phyloP scores from a whole-genome alignment of 2,888 invertebrate genomes.

The Bugula neritina region DNA sequence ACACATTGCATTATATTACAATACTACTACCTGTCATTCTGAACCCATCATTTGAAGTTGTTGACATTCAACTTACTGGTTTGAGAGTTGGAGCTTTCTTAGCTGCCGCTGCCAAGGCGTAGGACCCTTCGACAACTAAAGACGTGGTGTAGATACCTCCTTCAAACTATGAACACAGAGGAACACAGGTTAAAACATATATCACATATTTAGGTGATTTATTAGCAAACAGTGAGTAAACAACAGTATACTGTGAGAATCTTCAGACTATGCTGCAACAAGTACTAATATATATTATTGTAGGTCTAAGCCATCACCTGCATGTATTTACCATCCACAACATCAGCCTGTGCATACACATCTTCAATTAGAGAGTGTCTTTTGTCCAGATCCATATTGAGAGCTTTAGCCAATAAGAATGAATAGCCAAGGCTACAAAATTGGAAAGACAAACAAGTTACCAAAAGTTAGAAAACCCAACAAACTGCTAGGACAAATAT shows the following conservation, averaged over 20 bases:
- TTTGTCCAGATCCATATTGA: slow-evolving; percentile 58
- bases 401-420: slow-evolving; percentile 72
- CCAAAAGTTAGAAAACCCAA: too few relatives aligned
- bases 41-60: too few relatives aligned
- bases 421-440: slow-evolving; percentile 71
- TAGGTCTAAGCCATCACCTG: slow-evolving; percentile 43
- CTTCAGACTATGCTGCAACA: not conserved
- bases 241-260: not conserved
- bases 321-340: slow-evolving; percentile 75
- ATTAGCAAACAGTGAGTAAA: too few relatives aligned
- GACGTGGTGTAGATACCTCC: slow-evolving; percentile 56
- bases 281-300: not conserved
- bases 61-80: slow-evolving; percentile 47
- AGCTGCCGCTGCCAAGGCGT: slow-evolving; percentile 61
- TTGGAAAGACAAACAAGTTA: not conserved
- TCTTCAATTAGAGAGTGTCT: slow-evolving; percentile 75
- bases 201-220: too few relatives aligned
- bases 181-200: too few relatives aligned
- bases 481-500: too few relatives aligned
- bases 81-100: slow-evolving; percentile 67
- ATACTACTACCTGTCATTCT: too few relatives aligned
- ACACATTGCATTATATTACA: too few relatives aligned
- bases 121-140: slow-evolving; percentile 61
- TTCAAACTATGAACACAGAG: slow-evolving; percentile 70
- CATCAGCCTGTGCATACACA: slow-evolving; percentile 89